These are phyloP conservation scores for Scotopteryx bipunctaria DNA, from an alignment of 2,888 invertebrate genomes.

Conservation along the genomic window DNA sequence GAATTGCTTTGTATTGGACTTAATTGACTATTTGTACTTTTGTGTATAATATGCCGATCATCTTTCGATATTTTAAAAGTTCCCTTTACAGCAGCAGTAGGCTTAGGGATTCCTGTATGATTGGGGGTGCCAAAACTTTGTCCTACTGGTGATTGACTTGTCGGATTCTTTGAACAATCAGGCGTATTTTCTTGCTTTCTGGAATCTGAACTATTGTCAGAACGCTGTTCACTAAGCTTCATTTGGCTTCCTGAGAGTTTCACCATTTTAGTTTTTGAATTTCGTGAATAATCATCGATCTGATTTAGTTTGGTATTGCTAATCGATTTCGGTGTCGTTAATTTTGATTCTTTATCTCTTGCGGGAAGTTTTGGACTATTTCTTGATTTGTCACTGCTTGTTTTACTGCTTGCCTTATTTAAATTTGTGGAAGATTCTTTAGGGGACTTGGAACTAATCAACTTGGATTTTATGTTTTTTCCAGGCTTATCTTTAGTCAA, in stretches of 20 bases:
- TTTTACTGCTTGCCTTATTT: conserved; percentile 64
- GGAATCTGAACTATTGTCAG: conserved; percentile 53
- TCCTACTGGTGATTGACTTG: conserved; percentile 67
- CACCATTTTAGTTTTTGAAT: conserved; percentile 71
- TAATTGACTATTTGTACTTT: conserved; percentile 82
- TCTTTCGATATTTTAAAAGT: conserved; percentile 89
- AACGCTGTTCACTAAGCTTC: conserved; percentile 66
- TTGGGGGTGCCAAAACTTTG: conserved; percentile 69
- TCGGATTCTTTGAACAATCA: conserved; percentile 46
- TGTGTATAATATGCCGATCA: conserved; percentile 77
- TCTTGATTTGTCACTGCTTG: conserved; percentile 70
- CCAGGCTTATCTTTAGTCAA: conserved; percentile 77
- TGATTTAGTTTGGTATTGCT: conserved; percentile 77
- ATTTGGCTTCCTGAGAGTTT: conserved; percentile 75
- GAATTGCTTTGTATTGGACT: conserved; percentile 83
- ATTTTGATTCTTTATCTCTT: conserved; percentile 77
- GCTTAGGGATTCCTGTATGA: conserved; percentile 91
- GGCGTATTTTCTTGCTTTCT: conserved; percentile 53
- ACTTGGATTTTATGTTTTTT: conserved; percentile 77
- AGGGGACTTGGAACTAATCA: conserved; percentile 71
- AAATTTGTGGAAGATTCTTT: conserved; percentile 74
- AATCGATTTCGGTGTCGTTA: conserved; percentile 79
- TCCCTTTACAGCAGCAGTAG: conserved; percentile 95
- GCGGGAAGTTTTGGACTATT: conserved; percentile 75
- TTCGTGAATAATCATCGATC: conserved; percentile 71